Percentiles rank a stretch among this genome's conserved stretches.
These are phyloP conservation scores for Trichechus manatus DNA, from an alignment of 2,113 vertebrate species.

Conservation along the genomic window DNA sequence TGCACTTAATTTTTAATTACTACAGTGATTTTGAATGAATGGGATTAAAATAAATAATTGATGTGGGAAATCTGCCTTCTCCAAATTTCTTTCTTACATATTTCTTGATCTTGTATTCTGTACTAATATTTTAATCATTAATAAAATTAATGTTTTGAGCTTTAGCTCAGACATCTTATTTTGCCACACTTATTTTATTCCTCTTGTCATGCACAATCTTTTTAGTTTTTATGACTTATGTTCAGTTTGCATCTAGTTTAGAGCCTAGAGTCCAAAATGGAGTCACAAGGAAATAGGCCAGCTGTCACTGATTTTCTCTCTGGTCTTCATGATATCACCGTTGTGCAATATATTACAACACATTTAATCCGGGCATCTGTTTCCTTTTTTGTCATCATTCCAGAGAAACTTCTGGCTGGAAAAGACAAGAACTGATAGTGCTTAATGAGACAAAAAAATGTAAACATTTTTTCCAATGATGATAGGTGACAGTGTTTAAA, in stretches of 20 bases:
- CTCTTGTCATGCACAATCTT: background rate
- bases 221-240: background rate
- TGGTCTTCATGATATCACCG: background rate
- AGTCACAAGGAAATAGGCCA: background rate
- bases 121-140: background rate
- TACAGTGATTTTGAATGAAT: background rate
- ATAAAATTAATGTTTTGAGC: background rate
- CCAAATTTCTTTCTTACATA: constrained; percentile 17
- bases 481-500: constrained; percentile 37
- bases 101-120: background rate
- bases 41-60: background rate
- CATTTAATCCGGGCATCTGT: background rate
- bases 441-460: constrained; percentile 26
- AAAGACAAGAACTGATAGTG: background rate
- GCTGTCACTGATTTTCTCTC: background rate
- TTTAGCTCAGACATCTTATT: constrained; percentile 30
- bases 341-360: background rate
- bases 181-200: background rate
- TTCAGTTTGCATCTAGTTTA: background rate
- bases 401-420: background rate
- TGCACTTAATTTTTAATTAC: background rate
- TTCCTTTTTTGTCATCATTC: background rate
- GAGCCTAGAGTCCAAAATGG: background rate
- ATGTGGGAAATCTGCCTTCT: background rate
- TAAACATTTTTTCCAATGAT: constrained; percentile 40